Base-by-base conservation (phyloP, 2,888 invertebrate genomes). In the Clepsis dumicolana region DNA sequence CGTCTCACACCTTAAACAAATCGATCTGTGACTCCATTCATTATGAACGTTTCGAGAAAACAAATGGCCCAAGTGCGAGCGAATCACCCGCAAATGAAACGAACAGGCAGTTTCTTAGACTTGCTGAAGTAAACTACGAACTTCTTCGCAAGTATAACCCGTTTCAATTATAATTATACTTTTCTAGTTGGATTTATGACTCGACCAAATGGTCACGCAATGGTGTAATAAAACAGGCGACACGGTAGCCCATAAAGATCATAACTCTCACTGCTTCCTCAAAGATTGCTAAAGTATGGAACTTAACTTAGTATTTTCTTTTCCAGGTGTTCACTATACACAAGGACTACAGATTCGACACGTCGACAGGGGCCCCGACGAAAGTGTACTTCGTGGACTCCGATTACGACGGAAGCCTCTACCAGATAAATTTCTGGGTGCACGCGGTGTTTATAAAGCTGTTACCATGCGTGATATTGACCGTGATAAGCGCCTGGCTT, bases 381-480 rank as follows among this genome's bases (percentile, higher is more conserved):
- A 90, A 87, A 75, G 91, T 94, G 0, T 94, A 90, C 75, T 93
- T 89, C 76, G 94, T 85, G 74, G 94, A 95, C 63, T 95, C 95
- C 0, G 90, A 95, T 61, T 94, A 94, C 75, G 92, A 94, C 54
- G 94, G 94, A 1, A 94, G 95, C 0, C 83, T 96, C 5, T 96
- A 96, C 80, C 94, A 95, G 77, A 87, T 96, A 27, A 97, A 97
- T 88, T 97, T 97, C 85, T 97, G 97, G 97, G 94, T 97, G 5
- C 97, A 97, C 80, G 96, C 96, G 0, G 96, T 97, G 4, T 93
- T 97, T 50, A 96, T 97, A 67, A 98, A 98, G 83, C 89, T 98
- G 4, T 88, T 97, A 0, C 98, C 98, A 0, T 98, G 97, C 80
- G 87, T 95, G 75, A 95, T 97, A 71, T 91, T 98, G 60, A 97